Percentiles rank a stretch among this genome's conserved stretches.
These are phyloP conservation scores for Grus americana DNA, from an alignment of 2,113 vertebrate species.

Conservation along the genomic window DNA sequence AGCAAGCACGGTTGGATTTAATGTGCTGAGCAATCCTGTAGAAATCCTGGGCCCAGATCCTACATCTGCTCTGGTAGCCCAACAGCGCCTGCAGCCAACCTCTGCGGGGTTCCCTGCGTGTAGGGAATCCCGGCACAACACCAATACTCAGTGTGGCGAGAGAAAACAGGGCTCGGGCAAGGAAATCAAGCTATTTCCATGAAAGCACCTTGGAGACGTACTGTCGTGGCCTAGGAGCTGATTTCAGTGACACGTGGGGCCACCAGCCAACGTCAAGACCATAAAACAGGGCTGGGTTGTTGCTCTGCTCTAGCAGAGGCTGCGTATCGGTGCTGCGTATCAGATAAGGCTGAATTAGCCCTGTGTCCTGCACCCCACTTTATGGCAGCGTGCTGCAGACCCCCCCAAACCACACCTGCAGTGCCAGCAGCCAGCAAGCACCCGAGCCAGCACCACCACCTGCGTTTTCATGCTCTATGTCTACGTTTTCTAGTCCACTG, in stretches of 20 bases:
- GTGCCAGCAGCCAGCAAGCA: accelerated
- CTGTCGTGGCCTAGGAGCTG: background rate
- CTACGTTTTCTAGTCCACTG: background rate
- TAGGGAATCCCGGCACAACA: background rate
- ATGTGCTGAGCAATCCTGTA: background rate
- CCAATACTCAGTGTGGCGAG: accelerated
- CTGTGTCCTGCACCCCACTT: accelerated
- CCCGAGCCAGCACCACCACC: accelerated
- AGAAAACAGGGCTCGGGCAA: accelerated
- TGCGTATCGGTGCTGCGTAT: accelerated
- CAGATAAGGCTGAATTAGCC: background rate
- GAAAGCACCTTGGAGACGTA: accelerated
- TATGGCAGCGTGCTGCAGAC: background rate
- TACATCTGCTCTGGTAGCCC: background rate
- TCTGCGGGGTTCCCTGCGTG: accelerated
- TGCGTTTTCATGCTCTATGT: accelerated
- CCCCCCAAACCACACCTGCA: background rate
- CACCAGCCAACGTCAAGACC: background rate
- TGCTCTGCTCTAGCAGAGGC: background rate
- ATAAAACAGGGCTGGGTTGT: background rate
- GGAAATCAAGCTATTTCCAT: background rate
- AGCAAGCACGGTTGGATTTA: background rate
- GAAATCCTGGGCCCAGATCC: background rate
- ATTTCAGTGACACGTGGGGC: background rate
- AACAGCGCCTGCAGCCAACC: accelerated